Evolutionary conservation across 2,888 invertebrate species (phyloP).

Genomic region (Andricus quercusramuli): DNA sequence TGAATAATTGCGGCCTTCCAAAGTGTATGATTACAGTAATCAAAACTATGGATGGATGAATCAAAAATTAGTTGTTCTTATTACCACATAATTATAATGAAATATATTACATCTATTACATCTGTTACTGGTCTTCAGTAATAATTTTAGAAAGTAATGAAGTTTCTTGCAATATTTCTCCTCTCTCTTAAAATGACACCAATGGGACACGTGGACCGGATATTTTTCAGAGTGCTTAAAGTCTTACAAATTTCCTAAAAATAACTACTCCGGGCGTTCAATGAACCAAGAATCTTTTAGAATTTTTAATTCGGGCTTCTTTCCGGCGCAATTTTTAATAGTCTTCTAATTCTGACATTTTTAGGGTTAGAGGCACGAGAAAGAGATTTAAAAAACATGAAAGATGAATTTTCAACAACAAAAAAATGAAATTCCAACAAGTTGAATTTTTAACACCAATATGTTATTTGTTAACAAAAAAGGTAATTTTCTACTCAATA

Average conservation of each 20-base stretch:
- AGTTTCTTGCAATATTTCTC: not conserved
- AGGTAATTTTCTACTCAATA: too few species aligned
- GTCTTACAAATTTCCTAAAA: slow-evolving; percentile 31
- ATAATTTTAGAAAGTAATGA: slow-evolving; percentile 13
- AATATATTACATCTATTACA: not conserved
- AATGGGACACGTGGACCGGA: not conserved
- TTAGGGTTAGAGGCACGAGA: not conserved
- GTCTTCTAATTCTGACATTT: slow-evolving; percentile 27
- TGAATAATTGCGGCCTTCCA: too few species aligned
- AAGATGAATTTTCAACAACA: not conserved
- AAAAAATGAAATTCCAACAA: too few species aligned
- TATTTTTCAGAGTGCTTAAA: slow-evolving; percentile 28
- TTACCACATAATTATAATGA: not conserved
- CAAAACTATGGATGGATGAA: not conserved
- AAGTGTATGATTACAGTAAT: too few species aligned
- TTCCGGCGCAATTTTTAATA: slow-evolving; percentile 34
- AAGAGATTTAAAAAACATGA: not conserved
- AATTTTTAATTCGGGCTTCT: slow-evolving; percentile 14
- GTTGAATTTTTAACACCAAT: too few species aligned
- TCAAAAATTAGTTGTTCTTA: not conserved
- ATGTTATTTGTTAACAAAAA: too few species aligned
- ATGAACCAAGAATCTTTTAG: slow-evolving; percentile 27
- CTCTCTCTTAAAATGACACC: slow-evolving; percentile 4
- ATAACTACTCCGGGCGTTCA: slow-evolving; percentile 21
- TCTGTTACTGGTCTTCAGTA: not conserved